Conservation (phyloP, 1,140 invertebrate genomes). For the Apis cerana region DNA sequence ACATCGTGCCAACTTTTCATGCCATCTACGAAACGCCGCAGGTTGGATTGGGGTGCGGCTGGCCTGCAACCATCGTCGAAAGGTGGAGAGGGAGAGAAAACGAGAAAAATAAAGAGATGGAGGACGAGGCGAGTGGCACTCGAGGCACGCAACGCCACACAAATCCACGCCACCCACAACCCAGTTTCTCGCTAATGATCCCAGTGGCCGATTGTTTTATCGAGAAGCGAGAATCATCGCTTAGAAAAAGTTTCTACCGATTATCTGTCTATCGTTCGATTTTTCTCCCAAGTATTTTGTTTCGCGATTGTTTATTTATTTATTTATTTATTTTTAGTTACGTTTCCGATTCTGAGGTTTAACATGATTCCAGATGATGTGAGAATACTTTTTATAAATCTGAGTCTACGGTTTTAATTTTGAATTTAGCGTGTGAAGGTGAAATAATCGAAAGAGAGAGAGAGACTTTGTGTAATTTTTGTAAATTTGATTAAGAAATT, state of each 20-base stretch:
- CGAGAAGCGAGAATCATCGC: background rate
- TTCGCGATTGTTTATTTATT: background rate
- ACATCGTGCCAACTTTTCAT: slow-evolving; percentile 27
- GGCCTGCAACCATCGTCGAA: background rate
- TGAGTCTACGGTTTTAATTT: too few relatives aligned
- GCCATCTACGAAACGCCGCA: background rate
- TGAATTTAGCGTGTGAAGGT: too few relatives aligned
- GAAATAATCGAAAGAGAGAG: too few relatives aligned
- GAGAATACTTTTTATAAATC: too few relatives aligned
- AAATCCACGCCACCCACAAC: slow-evolving; percentile 12
- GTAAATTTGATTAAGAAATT: too few relatives aligned
- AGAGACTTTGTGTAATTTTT: too few relatives aligned
- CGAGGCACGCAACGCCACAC: slow-evolving; percentile 23
- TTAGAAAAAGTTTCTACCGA: background rate
- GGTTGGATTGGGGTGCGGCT: background rate
- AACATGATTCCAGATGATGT: too few relatives aligned
- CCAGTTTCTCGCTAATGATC: slow-evolving; percentile 21
- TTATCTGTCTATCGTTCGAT: background rate
- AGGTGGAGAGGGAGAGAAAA: background rate
- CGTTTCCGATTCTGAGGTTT: too few relatives aligned
- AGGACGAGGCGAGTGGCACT: background rate
- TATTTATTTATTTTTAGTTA: too few relatives aligned
- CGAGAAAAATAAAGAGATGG: background rate
- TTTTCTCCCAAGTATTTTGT: background rate
- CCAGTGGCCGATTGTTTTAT: slow-evolving; percentile 7